Evolutionary conservation across 2,113 vertebrate genomes (phyloP).

Genomic region (Halichoeres trimaculatus): DNA sequence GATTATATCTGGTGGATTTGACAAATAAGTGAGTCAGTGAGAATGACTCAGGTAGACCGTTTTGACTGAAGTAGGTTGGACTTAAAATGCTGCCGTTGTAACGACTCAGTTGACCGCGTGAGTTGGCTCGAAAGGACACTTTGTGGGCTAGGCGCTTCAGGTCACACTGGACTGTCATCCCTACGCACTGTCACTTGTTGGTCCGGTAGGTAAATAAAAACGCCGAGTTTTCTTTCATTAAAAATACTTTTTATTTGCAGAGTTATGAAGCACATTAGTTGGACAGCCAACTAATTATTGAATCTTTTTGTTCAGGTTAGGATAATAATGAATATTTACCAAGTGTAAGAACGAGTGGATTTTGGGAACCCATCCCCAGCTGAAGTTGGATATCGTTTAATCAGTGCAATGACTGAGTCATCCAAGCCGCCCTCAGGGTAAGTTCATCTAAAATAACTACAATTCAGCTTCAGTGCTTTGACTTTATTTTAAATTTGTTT

Average conservation of each 20-base stretch:
- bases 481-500: neutral
- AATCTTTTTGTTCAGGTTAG: constrained; percentile 47
- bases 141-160: constrained; percentile 10
- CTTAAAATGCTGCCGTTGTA: neutral
- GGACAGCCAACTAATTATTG: neutral
- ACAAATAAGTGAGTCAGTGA: constrained; percentile 23
- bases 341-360: constrained; percentile 41
- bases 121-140: neutral
- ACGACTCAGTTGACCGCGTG: neutral
- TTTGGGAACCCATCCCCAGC: constrained; percentile 20
- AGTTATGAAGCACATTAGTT: neutral
- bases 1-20: constrained; percentile 72
- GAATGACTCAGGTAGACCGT: neutral
- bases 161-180: constrained; percentile 46
- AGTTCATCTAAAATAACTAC: constrained; percentile 29
- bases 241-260: neutral
- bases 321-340: constrained; percentile 27
- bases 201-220: neutral
- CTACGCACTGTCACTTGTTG: constrained; percentile 57
- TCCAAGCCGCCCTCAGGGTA: constrained; percentile 78
- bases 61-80: constrained; percentile 22
- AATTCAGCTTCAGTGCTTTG: rapidly evolving
- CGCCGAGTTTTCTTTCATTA: neutral
- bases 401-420: constrained; percentile 62
- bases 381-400: constrained; percentile 23